Evolutionary conservation across 1,140 invertebrate species (phyloP).

Genomic region (Drosophila orena): DNA sequence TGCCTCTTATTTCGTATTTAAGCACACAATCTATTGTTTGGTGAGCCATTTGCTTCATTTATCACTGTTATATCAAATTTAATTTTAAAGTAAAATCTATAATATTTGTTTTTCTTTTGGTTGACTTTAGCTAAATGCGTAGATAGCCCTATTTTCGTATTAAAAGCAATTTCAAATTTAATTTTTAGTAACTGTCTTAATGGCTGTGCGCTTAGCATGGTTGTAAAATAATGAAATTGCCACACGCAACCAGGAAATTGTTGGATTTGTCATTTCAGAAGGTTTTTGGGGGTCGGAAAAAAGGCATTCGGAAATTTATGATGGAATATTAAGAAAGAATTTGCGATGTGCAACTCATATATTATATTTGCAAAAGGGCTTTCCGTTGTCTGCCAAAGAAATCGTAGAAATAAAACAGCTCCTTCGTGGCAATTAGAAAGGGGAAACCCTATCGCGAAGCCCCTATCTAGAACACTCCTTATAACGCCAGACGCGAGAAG

Average conservation of each 20-base stretch:
- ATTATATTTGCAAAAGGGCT: background rate
- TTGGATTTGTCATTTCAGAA: slow-evolving; percentile 7
- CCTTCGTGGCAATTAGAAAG: slow-evolving; percentile 50
- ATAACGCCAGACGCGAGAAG: slow-evolving; percentile 9
- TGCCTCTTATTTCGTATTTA: background rate
- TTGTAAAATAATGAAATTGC: slow-evolving; percentile 14
- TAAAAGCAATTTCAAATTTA: slow-evolving; percentile 7
- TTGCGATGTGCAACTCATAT: background rate
- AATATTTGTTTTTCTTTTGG: background rate
- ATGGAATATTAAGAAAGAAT: background rate
- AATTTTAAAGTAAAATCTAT: background rate
- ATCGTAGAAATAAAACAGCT: slow-evolving; percentile 61
- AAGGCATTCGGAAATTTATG: background rate
- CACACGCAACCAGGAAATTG: slow-evolving; percentile 26
- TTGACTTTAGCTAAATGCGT: background rate
- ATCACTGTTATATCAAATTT: too few species aligned
- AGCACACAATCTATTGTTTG: background rate
- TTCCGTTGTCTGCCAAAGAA: slow-evolving; percentile 29
- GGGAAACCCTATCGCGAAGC: slow-evolving; percentile 69
- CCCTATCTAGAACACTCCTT: slow-evolving; percentile 28
- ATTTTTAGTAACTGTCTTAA: slow-evolving; percentile 3
- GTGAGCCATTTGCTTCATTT: background rate
- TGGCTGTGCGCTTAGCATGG: slow-evolving; percentile 14
- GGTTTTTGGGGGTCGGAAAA: too few species aligned
- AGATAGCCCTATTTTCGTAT: background rate